Conservation (phyloP, 2,797 vertebrate species). For the Petrocephalus sullivani region DNA sequence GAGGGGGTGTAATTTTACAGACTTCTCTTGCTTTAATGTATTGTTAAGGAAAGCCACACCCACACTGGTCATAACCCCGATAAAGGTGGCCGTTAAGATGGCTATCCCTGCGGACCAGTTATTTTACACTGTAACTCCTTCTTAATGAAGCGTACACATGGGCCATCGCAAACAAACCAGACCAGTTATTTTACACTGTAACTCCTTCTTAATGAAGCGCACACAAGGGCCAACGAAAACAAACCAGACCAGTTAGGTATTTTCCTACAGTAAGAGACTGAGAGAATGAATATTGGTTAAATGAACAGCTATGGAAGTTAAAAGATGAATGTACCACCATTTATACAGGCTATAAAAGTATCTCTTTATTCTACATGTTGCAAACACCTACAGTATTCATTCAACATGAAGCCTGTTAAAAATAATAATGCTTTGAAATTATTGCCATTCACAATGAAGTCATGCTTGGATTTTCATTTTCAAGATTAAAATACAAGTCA, state of each 20-base stretch:
- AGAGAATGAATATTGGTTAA: neutral
- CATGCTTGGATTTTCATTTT: constrained; percentile 3
- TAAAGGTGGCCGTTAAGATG: neutral
- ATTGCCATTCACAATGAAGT: neutral
- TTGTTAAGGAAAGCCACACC: neutral
- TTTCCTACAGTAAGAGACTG: neutral
- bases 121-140: too few relatives aligned
- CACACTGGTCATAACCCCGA: neutral
- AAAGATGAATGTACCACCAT: neutral
- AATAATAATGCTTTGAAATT: neutral
- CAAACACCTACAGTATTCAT: constrained; percentile 8
- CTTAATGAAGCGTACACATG: too few relatives aligned
- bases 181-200: too few relatives aligned
- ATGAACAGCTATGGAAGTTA: neutral
- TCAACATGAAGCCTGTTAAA: neutral
- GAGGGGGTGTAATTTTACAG: neutral
- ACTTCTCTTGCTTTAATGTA: neutral
- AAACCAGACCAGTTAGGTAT: neutral
- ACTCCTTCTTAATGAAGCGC: too few relatives aligned
- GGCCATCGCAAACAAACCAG: too few relatives aligned
- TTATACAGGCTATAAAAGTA: neutral
- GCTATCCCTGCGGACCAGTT: neutral
- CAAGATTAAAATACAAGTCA: neutral
- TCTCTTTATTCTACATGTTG: constrained; percentile 15
- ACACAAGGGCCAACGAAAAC: too few relatives aligned